phyloP scores from a whole-genome alignment of 2,113 vertebrate species.

The Anseranas semipalmata region DNA sequence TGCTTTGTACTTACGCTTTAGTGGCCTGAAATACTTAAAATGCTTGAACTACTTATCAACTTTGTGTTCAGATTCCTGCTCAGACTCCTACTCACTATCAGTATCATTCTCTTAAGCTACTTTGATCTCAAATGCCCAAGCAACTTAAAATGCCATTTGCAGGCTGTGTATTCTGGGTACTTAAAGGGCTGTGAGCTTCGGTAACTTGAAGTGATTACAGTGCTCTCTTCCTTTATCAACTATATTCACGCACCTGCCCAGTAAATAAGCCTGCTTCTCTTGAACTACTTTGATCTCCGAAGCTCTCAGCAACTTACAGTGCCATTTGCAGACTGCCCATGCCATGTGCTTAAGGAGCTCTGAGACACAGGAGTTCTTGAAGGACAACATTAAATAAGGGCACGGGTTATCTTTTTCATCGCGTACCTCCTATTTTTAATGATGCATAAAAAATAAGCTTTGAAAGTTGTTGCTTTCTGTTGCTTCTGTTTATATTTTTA shows the following conservation, averaged over 20 bases:
- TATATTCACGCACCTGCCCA: accelerated
- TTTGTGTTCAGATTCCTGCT: background rate
- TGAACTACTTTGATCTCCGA: background rate
- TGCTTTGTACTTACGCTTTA: background rate
- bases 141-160: background rate
- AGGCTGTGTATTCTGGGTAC: background rate
- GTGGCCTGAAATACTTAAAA: background rate
- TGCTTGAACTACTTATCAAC: background rate
- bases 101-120: background rate
- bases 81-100: background rate
- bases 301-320: background rate
- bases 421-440: background rate
- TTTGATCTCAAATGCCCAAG: background rate
- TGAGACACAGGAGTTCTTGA: background rate
- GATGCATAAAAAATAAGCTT: background rate
- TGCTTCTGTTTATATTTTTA: background rate
- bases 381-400: background rate
- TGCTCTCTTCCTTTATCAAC: background rate
- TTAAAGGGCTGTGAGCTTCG: background rate
- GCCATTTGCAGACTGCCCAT: background rate
- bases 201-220: background rate
- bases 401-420: background rate
- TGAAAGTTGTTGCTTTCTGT: background rate
- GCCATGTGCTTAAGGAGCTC: background rate
- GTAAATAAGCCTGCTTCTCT: background rate